A percentile compares a stretch with the other conserved stretches of the same genome.
Conservation (phyloP, 1,140 invertebrate species). For the Lasioglossum albipes region DNA sequence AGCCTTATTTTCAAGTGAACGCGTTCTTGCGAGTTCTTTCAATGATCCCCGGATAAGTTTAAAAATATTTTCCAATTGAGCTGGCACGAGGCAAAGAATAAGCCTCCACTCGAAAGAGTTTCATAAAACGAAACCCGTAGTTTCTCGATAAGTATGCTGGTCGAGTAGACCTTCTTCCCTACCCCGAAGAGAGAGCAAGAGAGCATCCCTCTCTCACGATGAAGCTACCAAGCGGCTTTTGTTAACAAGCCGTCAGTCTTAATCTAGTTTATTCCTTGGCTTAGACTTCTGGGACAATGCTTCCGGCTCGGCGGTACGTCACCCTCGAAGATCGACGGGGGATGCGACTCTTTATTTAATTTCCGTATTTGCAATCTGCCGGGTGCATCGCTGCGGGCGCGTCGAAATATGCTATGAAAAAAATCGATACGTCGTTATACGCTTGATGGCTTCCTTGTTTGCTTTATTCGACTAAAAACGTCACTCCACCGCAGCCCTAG, state of each 20-base stretch:
- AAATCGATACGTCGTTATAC: background rate
- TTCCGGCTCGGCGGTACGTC: conserved; percentile 15
- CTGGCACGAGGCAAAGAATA: background rate
- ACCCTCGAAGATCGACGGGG: conserved; percentile 8
- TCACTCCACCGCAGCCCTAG: background rate
- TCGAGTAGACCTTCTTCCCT: conserved; percentile 23
- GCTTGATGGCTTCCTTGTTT: no score
- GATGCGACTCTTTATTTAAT: background rate
- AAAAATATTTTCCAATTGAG: conserved; percentile 52
- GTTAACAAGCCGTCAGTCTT: conserved; percentile 52
- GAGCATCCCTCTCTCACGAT: conserved; percentile 21
- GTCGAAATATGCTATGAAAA: background rate
- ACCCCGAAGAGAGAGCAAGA: conserved; percentile 9
- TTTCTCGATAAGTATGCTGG: conserved; percentile 42
- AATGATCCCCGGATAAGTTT: conserved; percentile 25
- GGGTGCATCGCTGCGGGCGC: background rate
- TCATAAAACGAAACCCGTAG: conserved; percentile 42
- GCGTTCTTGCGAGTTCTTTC: conserved; percentile 2
- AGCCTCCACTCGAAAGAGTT: conserved; percentile 38
- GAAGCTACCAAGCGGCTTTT: conserved; percentile 35
- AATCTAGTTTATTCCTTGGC: conserved; percentile 42
- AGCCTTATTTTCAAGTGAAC: background rate
- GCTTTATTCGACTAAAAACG: background rate
- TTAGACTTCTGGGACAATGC: conserved; percentile 16
- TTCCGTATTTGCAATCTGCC: background rate